phyloP scores from a whole-genome alignment of 2,888 invertebrate species.

The Cryptocephalus primarius region DNA sequence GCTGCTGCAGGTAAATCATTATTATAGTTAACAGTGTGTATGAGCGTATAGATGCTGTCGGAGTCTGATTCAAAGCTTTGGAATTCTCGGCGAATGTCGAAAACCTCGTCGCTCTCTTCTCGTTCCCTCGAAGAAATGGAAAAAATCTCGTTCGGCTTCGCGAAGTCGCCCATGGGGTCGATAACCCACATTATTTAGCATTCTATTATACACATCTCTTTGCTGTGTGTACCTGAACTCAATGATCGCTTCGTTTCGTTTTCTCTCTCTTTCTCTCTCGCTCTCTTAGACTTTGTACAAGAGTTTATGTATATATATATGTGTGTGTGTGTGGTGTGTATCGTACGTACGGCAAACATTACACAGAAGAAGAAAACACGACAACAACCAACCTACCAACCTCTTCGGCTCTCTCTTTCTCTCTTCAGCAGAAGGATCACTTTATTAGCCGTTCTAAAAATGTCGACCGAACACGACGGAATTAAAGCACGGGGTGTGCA shows the following conservation, averaged over 20 bases:
- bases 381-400: constrained; percentile 5
- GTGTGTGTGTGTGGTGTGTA: too few relatives aligned
- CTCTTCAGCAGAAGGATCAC: constrained; percentile 17
- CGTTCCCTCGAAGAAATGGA: too few relatives aligned
- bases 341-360: too few relatives aligned
- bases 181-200: constrained; percentile 40
- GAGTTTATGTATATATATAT: constrained; percentile 12
- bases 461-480: constrained; percentile 18
- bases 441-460: constrained; percentile 37
- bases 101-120: too few relatives aligned
- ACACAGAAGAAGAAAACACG: constrained; percentile 15
- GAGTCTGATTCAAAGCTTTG: too few relatives aligned
- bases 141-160: too few relatives aligned
- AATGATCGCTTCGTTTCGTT: constrained; percentile 20
- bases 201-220: constrained; percentile 29
- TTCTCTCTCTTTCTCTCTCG: too few relatives aligned
- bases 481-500: neutral
- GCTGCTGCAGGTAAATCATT: too few relatives aligned
- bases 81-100: too few relatives aligned
- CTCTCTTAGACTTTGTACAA: neutral
- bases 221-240: constrained; percentile 25
- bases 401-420: constrained; percentile 7
- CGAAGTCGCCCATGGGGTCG: constrained; percentile 26
- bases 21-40: too few relatives aligned
- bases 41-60: too few relatives aligned